A percentile compares a stretch with the other conserved stretches of the same genome.
Conservation (phyloP, 2,888 invertebrate genomes). For the Chloroclystis v-ata region DNA sequence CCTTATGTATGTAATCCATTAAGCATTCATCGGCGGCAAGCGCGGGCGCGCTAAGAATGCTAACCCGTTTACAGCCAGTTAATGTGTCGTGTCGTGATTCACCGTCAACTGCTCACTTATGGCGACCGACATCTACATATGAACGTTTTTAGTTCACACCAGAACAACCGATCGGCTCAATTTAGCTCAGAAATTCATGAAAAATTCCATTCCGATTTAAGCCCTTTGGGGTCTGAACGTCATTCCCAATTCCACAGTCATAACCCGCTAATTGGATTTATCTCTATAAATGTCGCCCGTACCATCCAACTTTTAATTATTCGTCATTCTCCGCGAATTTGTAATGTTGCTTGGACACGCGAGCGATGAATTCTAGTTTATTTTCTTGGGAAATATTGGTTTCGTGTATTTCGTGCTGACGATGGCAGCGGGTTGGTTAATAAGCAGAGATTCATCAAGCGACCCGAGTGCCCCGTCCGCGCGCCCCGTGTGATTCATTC, state of each 20-base stretch:
- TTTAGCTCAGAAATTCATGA: too few relatives aligned
- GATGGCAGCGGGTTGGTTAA: not conserved
- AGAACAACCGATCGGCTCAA: too few relatives aligned
- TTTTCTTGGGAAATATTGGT: not conserved
- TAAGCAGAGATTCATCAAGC: conserved; percentile 24
- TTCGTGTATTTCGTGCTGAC: not conserved
- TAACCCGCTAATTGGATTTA: conserved; percentile 1
- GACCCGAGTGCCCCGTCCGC: conserved; percentile 13
- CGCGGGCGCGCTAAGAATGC: conserved; percentile 35
- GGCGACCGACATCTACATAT: conserved; percentile 9
- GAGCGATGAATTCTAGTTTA: not conserved
- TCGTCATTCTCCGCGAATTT: not conserved
- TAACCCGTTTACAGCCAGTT: conserved; percentile 29
- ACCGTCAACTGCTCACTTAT: conserved; percentile 24
- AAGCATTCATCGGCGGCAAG: conserved; percentile 36
- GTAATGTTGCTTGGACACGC: not conserved
- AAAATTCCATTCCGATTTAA: not conserved
- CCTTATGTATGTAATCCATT: conserved; percentile 40
- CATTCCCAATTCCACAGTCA: not conserved
- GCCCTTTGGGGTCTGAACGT: too few relatives aligned
- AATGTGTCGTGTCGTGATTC: conserved; percentile 37
- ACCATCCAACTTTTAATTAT: not conserved
- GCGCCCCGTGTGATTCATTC: conserved; percentile 29
- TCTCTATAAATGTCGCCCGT: not conserved
- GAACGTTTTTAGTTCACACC: not conserved